These are phyloP conservation scores for Stercorarius parasiticus DNA, from an alignment of 2,113 vertebrate genomes.

Conservation along the genomic window DNA sequence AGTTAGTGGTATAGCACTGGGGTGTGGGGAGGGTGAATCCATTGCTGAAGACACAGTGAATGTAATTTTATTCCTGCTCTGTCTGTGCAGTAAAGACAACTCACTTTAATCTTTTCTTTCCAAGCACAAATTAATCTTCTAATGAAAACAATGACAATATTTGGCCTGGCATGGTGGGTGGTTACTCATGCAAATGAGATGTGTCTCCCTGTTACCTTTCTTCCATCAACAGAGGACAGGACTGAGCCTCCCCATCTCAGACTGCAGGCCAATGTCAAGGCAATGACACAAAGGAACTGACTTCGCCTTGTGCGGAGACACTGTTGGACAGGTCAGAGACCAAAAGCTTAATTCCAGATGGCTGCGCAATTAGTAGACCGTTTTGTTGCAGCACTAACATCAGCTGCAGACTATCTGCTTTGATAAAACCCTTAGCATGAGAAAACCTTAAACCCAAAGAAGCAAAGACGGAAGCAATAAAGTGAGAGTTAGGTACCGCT, in stretches of 20 bases:
- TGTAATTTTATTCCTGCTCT: not conserved
- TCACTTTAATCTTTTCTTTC: not conserved
- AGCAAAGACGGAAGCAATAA: not conserved
- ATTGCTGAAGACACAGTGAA: not conserved
- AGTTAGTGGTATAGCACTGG: not conserved
- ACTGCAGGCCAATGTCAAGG: not conserved
- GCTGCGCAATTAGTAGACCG: not conserved
- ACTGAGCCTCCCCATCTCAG: not conserved
- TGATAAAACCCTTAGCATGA: not conserved
- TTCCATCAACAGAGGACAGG: not conserved
- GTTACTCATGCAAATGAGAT: constrained; percentile 23
- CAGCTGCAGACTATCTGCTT: not conserved
- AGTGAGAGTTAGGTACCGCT: not conserved
- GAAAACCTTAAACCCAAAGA: not conserved
- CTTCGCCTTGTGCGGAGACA: not conserved
- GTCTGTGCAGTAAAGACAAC: not conserved
- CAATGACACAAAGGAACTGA: not conserved
- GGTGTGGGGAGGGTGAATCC: not conserved
- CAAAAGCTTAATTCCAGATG: not conserved
- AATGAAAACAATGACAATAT: constrained; percentile 16
- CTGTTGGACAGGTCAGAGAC: not conserved
- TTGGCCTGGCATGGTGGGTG: constrained; percentile 11
- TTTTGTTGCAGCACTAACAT: not conserved
- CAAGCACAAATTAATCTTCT: constrained; percentile 24
- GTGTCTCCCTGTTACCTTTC: not conserved